Percentiles rank a stretch among this genome's conserved stretches.
phyloP scores from a whole-genome alignment of 92 coral and sea anemone genomes.

The Bergia sp. region DNA sequence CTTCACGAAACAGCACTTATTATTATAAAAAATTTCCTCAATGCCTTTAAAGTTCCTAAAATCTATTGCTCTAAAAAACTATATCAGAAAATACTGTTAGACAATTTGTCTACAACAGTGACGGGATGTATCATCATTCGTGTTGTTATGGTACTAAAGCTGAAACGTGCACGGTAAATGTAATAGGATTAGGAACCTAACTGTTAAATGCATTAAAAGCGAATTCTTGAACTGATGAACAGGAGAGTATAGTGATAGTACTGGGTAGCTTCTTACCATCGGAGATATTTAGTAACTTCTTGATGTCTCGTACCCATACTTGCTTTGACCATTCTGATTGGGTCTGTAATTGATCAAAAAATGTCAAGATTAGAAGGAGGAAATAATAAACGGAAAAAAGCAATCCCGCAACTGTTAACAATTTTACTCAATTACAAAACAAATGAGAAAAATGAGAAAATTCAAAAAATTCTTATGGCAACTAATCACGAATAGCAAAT shows the following conservation, averaged over 20 bases:
- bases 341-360: constrained; percentile 53
- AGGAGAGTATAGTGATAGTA: background rate
- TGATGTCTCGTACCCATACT: constrained; percentile 87
- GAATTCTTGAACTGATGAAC: background rate
- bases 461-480: too few species aligned
- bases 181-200: background rate
- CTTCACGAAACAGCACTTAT: too few species aligned
- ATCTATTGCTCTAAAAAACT: too few species aligned
- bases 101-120: background rate
- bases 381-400: background rate
- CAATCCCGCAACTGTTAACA: background rate
- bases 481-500: too few species aligned
- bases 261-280: constrained; percentile 54
- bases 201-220: background rate
- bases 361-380: background rate
- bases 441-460: too few species aligned
- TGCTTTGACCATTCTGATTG: constrained; percentile 87
- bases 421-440: too few species aligned
- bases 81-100: too few species aligned
- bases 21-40: too few species aligned
- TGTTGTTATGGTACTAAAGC: background rate
- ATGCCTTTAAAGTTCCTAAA: too few species aligned
- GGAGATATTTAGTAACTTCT: constrained; percentile 65
- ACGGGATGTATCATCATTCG: background rate
- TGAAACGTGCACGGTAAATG: background rate